Evolutionary conservation across 2,113 vertebrate genomes (phyloP).

Genomic region (Prochilodus magdalenae): DNA sequence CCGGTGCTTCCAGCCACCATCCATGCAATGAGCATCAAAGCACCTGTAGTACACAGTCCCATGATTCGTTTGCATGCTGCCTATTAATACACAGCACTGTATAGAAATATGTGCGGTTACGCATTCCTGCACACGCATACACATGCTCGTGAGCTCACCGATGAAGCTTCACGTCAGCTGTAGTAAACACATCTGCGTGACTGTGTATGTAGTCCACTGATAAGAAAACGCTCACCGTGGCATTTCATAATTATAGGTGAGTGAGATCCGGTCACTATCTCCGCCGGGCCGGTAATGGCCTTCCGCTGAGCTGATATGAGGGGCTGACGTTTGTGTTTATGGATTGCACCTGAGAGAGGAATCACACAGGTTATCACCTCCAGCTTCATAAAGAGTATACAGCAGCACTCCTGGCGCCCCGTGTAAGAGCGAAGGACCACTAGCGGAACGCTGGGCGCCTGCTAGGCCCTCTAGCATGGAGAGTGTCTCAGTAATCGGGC

Average conservation of each 20-base stretch:
- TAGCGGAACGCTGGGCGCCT: not conserved
- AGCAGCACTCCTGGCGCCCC: not conserved
- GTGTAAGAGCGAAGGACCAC: not conserved
- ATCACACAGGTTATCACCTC: not conserved
- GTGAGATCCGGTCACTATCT: conserved; percentile 75
- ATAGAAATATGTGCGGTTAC: too few relatives aligned
- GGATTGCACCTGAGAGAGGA: conserved; percentile 64
- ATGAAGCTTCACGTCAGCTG: not conserved
- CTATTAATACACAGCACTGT: too few relatives aligned
- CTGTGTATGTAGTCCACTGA: not conserved
- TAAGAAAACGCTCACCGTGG: conserved; percentile 74
- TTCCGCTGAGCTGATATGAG: conserved; percentile 73
- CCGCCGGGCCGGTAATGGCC: conserved; percentile 63
- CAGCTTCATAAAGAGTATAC: not conserved
- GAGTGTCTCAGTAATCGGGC: too few relatives aligned
- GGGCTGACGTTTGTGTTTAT: conserved; percentile 77
- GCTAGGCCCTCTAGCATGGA: too few relatives aligned
- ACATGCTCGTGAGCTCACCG: not conserved
- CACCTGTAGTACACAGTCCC: conserved; percentile 66
- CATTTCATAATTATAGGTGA: conserved; percentile 75
- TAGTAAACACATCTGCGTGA: not conserved
- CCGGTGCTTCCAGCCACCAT: conserved; percentile 82
- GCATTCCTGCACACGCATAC: not conserved
- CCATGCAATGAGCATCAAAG: conserved; percentile 86
- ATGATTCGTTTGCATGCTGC: too few relatives aligned